A percentile compares a stretch with the other conserved stretches of the same genome.
Conservation (phyloP, 1,140 invertebrate species). For the Limonius californicus region DNA sequence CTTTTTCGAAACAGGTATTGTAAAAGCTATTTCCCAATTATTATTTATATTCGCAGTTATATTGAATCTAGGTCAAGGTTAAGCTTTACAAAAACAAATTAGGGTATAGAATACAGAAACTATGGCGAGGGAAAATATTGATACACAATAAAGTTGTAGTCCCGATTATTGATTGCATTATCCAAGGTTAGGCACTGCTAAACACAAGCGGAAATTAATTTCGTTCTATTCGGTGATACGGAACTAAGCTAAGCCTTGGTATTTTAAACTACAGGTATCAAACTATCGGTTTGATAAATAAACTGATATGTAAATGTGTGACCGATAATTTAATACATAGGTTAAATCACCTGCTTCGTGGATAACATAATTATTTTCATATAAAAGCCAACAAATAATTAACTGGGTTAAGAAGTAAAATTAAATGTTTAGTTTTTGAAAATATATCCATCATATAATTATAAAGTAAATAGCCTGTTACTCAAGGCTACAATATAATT, state of each 20-base stretch:
- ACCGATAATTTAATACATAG: too few relatives aligned
- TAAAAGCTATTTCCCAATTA: not conserved
- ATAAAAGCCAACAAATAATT: too few relatives aligned
- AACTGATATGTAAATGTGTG: too few relatives aligned
- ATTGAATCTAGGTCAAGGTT: not conserved
- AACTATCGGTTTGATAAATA: too few relatives aligned
- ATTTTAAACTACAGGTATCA: too few relatives aligned
- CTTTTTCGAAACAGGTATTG: constrained; percentile 56
- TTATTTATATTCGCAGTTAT: not conserved
- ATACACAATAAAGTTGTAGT: not conserved
- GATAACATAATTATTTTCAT: not conserved
- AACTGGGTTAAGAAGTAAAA: too few relatives aligned
- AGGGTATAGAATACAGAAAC: not conserved
- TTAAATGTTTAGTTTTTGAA: too few relatives aligned
- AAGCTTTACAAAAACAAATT: not conserved
- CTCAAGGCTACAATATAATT: too few relatives aligned
- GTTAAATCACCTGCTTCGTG: too few relatives aligned
- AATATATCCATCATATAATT: too few relatives aligned
- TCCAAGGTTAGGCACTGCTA: not conserved
- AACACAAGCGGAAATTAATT: not conserved
- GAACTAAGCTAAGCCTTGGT: too few relatives aligned
- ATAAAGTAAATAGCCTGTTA: too few relatives aligned
- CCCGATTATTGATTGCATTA: not conserved
- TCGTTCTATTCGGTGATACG: not conserved
- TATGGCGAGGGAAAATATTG: not conserved